phyloP scores from a whole-genome alignment of 2,888 invertebrate species.

The Pantelozetes paolii region DNA sequence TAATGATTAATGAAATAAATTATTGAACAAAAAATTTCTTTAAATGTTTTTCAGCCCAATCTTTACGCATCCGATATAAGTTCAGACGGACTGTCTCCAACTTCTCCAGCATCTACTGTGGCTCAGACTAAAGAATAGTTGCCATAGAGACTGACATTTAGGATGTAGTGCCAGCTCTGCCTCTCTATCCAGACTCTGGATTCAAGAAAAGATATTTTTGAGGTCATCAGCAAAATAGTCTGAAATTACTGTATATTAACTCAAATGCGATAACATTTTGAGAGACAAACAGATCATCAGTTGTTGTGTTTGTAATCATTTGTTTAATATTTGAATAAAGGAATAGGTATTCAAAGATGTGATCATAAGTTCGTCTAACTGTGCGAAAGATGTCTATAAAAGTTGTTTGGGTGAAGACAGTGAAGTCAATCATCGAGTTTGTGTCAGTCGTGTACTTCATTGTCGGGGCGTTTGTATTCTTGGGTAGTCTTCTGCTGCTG shows the following conservation, averaged over 20 bases:
- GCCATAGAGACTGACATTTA: conserved; percentile 10
- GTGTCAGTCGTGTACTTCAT: conserved; percentile 31
- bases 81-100: conserved; percentile 23
- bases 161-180: conserved; percentile 24
- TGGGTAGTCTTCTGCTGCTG: conserved; percentile 24
- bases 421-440: conserved; percentile 19
- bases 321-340: not conserved
- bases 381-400: conserved; percentile 14
- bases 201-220: conserved; percentile 3
- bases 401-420: conserved; percentile 29
- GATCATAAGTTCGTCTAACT: not conserved
- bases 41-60: too few species aligned
- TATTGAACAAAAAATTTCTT: not conserved
- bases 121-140: conserved; percentile 4
- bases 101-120: too few species aligned
- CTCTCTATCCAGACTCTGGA: not conserved
- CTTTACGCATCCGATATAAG: conserved; percentile 22
- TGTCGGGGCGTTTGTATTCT: conserved; percentile 38
- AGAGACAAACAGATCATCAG: not conserved
- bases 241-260: not conserved
- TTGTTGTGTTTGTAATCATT: not conserved
- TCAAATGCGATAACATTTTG: not conserved
- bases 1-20: not conserved
- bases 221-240: not conserved
- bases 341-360: not conserved